These are phyloP conservation scores for Andrena hattorfiana DNA, from an alignment of 2,888 invertebrate species.

Conservation along the genomic window DNA sequence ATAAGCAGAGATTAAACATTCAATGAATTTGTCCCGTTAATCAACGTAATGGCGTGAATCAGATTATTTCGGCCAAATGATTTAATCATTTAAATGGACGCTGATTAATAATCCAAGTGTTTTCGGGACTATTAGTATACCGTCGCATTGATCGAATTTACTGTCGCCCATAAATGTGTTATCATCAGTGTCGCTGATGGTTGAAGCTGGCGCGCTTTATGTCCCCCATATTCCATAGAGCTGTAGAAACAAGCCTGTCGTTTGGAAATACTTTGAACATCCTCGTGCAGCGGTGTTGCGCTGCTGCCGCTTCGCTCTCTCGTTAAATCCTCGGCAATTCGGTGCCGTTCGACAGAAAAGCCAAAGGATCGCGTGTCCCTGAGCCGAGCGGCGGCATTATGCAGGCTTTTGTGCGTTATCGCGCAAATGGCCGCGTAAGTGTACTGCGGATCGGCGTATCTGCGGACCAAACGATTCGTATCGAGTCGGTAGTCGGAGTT, in stretches of 20 bases:
- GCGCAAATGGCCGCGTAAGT: constrained; percentile 35
- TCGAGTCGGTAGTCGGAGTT: constrained; percentile 74
- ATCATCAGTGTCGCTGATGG: background rate
- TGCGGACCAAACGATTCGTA: constrained; percentile 72
- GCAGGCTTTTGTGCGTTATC: constrained; percentile 55
- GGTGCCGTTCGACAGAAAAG: background rate
- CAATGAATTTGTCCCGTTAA: constrained; percentile 49
- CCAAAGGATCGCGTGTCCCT: constrained; percentile 2
- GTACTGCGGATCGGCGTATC: constrained; percentile 56
- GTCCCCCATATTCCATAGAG: too few species aligned
- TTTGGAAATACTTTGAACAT: background rate
- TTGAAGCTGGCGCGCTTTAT: too few species aligned
- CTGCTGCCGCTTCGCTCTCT: background rate
- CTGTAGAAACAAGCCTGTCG: too few species aligned
- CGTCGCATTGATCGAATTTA: constrained; percentile 19
- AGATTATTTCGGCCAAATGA: constrained; percentile 56
- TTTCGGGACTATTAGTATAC: constrained; percentile 37
- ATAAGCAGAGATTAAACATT: constrained; percentile 52
- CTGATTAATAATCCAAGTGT: constrained; percentile 48
- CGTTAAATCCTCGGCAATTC: constrained; percentile 1
- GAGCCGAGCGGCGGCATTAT: constrained; percentile 66
- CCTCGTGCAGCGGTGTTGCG: background rate
- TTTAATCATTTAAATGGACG: constrained; percentile 47
- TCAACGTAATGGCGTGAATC: constrained; percentile 47
- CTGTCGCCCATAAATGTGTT: background rate